Conservation (phyloP, 2,888 invertebrate genomes). For the Meliscaeva auricollis region DNA sequence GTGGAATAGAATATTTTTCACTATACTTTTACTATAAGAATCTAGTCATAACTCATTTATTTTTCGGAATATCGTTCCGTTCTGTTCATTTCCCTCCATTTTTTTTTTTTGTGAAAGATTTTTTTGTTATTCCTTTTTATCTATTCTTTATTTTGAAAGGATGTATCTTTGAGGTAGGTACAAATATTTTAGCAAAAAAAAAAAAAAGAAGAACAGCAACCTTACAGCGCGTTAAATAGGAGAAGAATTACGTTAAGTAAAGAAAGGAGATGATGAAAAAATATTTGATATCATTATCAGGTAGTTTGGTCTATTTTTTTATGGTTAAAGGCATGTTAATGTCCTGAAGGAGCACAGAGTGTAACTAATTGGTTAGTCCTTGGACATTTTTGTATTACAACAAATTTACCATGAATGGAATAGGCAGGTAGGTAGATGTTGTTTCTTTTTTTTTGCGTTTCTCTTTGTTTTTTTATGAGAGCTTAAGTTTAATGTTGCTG, state of each 20-base stretch:
- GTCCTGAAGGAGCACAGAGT: constrained; percentile 18
- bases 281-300: constrained; percentile 49
- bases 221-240: constrained; percentile 2
- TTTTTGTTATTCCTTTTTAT: background rate
- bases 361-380: constrained; percentile 38
- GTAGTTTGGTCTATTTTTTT: constrained; percentile 30
- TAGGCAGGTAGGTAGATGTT: constrained; percentile 4
- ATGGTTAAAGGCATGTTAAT: constrained; percentile 31
- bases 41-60: constrained; percentile 69
- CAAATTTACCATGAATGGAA: constrained; percentile 16
- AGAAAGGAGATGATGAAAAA: constrained; percentile 35
- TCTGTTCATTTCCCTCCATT: constrained; percentile 41
- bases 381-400: constrained; percentile 2
- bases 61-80: constrained; percentile 68
- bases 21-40: constrained; percentile 27
- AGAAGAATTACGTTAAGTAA: constrained; percentile 21
- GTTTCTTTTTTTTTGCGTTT: background rate
- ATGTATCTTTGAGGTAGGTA: constrained; percentile 31
- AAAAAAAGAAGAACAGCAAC: constrained; percentile 1
- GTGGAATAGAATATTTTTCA: background rate
- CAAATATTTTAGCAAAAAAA: constrained; percentile 19
- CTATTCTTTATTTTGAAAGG: background rate
- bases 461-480: background rate
- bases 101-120: background rate
- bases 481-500: constrained; percentile 20